Conservation (phyloP, 2,113 vertebrate genomes). For the Gallinago paraguaiae region DNA sequence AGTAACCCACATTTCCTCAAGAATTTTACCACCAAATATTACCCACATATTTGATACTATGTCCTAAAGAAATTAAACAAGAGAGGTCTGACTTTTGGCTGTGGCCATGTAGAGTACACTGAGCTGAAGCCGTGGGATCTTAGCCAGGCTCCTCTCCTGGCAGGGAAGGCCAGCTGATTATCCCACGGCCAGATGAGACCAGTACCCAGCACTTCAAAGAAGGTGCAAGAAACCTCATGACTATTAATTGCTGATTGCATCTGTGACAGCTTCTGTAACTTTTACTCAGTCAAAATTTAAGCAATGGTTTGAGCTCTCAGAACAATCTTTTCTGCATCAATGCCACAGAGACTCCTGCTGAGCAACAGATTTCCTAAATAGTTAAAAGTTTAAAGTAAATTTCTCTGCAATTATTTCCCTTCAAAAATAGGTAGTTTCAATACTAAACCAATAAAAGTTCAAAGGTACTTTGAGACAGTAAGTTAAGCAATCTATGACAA, state of each 20-base stretch:
- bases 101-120: accelerated
- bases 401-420: neutral
- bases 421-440: neutral
- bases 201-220: neutral
- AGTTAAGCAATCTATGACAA: neutral
- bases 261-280: neutral
- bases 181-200: neutral
- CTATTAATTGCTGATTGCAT: neutral
- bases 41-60: neutral
- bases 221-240: neutral
- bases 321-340: neutral
- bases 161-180: neutral
- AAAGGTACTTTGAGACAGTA: neutral
- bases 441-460: neutral
- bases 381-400: neutral
- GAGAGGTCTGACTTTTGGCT: neutral
- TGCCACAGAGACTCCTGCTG: neutral
- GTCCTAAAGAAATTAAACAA: neutral
- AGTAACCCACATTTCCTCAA: neutral
- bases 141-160: neutral
- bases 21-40: neutral
- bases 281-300: neutral
- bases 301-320: neutral
- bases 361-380: neutral
- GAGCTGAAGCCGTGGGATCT: neutral